Evolutionary conservation across 2,797 vertebrate genomes (phyloP).

Genomic region (Dallia pectoralis): DNA sequence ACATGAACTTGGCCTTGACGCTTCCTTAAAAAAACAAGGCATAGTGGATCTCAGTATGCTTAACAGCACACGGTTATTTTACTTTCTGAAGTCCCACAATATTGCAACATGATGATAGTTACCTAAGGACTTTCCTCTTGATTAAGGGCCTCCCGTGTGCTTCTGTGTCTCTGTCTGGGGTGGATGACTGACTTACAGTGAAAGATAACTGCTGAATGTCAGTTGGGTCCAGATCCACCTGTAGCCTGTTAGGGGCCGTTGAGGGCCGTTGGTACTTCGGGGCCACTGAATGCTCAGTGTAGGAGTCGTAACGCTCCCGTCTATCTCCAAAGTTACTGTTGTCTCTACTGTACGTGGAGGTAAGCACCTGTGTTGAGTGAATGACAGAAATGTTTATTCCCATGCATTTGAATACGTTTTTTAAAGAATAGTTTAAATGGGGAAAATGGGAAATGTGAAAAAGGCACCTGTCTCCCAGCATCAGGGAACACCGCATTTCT

Average conservation of each 20-base stretch:
- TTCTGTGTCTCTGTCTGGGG: slow-evolving; percentile 30
- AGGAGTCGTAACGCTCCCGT: slow-evolving; percentile 50
- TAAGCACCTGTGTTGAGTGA: slow-evolving; percentile 36
- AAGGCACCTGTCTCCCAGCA: not conserved
- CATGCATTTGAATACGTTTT: not conserved
- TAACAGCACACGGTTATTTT: not conserved
- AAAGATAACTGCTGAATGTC: slow-evolving; percentile 31
- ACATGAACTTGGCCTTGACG: slow-evolving; percentile 62
- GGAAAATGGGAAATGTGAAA: too few relatives aligned
- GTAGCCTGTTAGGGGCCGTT: slow-evolving; percentile 48
- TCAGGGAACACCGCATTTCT: slow-evolving; percentile 42
- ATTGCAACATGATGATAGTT: too few relatives aligned
- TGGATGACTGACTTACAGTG: slow-evolving; percentile 43
- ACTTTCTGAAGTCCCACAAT: not conserved
- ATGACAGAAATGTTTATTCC: not conserved
- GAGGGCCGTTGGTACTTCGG: slow-evolving; percentile 39
- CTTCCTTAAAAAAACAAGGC: slow-evolving; percentile 60
- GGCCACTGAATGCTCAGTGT: slow-evolving; percentile 61
- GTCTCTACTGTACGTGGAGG: slow-evolving; percentile 39
- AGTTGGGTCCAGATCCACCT: slow-evolving; percentile 38
- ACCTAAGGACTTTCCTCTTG: slow-evolving; percentile 79
- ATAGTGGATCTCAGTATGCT: not conserved
- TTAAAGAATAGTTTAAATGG: too few relatives aligned
- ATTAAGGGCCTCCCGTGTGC: slow-evolving; percentile 47
- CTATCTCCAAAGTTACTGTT: slow-evolving; percentile 11